Conservation (phyloP, 1,140 invertebrate genomes). For the Papilio aristodemus region DNA sequence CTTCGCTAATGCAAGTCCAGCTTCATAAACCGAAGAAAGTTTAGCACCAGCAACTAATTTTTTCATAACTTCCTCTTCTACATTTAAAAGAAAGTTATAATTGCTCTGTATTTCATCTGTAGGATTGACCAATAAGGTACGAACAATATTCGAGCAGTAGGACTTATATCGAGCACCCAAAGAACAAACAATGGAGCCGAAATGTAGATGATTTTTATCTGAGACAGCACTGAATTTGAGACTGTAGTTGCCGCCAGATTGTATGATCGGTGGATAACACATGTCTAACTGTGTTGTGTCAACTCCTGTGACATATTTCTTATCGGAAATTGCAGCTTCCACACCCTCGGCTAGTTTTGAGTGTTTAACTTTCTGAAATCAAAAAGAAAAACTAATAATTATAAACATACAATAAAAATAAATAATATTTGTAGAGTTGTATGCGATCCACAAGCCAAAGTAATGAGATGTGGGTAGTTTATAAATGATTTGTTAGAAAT, state of each 20-base stretch:
- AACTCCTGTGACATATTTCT: slow-evolving; percentile 95
- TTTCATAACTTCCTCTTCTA: slow-evolving; percentile 96
- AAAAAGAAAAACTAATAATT: slow-evolving; percentile 30
- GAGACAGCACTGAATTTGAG: slow-evolving; percentile 97
- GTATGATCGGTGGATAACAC: slow-evolving; percentile 99
- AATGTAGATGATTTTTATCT: slow-evolving; percentile 96
- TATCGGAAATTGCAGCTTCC: slow-evolving; percentile 93
- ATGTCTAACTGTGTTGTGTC: slow-evolving; percentile 95
- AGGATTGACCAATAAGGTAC: slow-evolving; percentile 98
- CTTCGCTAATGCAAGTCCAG: slow-evolving; percentile 90
- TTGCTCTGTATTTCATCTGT: slow-evolving; percentile 89
- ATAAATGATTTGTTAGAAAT: not conserved
- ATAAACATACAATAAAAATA: not conserved
- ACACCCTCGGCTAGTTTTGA: slow-evolving; percentile 96
- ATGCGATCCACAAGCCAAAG: too few relatives aligned
- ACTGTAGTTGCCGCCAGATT: slow-evolving; percentile 98
- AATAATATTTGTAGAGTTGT: not conserved
- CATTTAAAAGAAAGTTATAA: slow-evolving; percentile 95
- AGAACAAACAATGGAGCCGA: slow-evolving; percentile 97
- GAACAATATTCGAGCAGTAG: slow-evolving; percentile 99
- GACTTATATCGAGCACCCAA: slow-evolving; percentile 97
- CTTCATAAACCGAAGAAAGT: slow-evolving; percentile 94
- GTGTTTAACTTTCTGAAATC: slow-evolving; percentile 94
- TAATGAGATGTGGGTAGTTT: too few relatives aligned
- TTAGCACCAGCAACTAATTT: slow-evolving; percentile 91